Evolutionary conservation across 2,888 invertebrate genomes (phyloP), one percentile per base, ranked within the genome.

Genomic region (Parthenolecanium corni): DNA sequence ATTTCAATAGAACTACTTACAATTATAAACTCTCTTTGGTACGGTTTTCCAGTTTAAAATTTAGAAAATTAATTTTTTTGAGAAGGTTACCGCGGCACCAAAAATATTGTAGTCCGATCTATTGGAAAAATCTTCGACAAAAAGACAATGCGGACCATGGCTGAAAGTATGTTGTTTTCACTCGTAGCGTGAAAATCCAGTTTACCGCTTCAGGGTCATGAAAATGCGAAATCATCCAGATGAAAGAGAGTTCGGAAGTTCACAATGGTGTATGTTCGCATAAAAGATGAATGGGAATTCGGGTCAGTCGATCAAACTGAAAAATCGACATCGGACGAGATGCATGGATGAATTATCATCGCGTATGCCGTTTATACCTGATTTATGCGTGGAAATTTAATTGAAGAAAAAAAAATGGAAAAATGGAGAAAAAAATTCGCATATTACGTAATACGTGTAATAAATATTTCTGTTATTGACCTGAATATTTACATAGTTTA

Each of bases 401-500:
- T 21, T 14, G 6, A 44, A 16, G 9, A 3, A 49, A 18, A 49
- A 20, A 49, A 49, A 49, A 23, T 9, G 14, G 14, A 18, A 42
- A 42, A 42, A 42, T 16, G 31, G 31, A 9, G 31, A 31, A 31
- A 31, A 31, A 6, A 6, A 6, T 31, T 31, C 9, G 44, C 18
- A 42, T 12, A 49, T 49, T 49, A 49, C 23, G 49, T 21, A 49
- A 49, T 49, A 23, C 49, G 23, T 49, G 49, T 23, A 23, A 18
- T 14, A 44, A 14, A 49, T 61, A 61, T 49, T 31, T 21, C 61
- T 61, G 61, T 61, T 61, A 61, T 61, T 61, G 61, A 61, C 61
- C 61, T 38, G 51, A 38, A 61, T 61, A 36, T 61, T 51, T 16
- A 16, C 31, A 31, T 31, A 52, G 49, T 23, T 23, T 49, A 20